Evolutionary conservation across 2,113 vertebrate species (phyloP).

Genomic region (Trematocara variabile): DNA sequence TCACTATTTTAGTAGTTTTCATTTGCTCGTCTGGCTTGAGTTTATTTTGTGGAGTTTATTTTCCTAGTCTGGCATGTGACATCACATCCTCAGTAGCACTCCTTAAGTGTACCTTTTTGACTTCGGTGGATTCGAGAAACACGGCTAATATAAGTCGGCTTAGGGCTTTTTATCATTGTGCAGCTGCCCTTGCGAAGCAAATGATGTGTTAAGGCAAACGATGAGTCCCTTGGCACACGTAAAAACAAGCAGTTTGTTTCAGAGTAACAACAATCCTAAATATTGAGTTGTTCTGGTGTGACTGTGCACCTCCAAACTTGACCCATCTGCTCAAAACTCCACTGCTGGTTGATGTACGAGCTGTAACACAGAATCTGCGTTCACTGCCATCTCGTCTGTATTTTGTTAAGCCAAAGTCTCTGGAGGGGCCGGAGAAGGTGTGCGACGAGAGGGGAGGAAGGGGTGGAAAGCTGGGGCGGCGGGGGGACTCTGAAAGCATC

Average conservation of each 20-base stretch:
- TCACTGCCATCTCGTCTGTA: conserved; percentile 58
- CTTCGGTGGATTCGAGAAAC: neutral
- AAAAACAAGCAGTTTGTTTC: conserved; percentile 28
- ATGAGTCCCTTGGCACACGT: conserved; percentile 41
- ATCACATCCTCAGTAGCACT: conserved; percentile 29
- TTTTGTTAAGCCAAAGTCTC: conserved; percentile 62
- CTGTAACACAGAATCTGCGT: conserved; percentile 44
- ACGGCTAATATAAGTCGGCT: neutral
- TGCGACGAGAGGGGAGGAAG: conserved; percentile 29
- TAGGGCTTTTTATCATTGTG: conserved; percentile 11
- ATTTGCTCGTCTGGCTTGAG: neutral
- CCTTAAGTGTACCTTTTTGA: neutral
- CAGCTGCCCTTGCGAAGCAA: conserved; percentile 5
- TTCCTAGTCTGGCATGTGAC: neutral
- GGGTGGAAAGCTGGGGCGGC: neutral
- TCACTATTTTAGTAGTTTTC: neutral
- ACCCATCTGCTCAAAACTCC: neutral
- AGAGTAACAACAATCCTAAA: conserved; percentile 46
- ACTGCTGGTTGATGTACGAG: conserved; percentile 60
- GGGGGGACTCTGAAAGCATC: conserved; percentile 26
- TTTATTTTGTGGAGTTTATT: neutral
- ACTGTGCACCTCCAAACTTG: conserved; percentile 23
- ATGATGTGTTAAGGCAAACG: conserved; percentile 60
- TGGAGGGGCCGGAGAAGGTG: conserved; percentile 49
- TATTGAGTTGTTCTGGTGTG: conserved; percentile 40